Evolutionary conservation across 64 coral and sea anemone species (phyloP).

Genomic region (Montipora cactus): DNA sequence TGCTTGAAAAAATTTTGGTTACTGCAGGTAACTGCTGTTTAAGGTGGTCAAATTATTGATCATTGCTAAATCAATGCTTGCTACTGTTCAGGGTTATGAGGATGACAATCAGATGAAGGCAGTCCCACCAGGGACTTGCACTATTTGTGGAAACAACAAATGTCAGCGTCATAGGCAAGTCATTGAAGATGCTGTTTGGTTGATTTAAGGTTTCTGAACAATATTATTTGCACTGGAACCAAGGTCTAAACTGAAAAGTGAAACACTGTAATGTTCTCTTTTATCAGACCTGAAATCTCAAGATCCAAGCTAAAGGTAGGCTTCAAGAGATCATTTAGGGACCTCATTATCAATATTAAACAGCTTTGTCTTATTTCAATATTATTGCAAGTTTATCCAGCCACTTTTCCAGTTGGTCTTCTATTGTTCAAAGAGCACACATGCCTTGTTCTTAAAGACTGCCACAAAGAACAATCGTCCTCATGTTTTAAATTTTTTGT

Average conservation of each 20-base stretch:
- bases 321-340: background rate
- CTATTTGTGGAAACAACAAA: conserved; percentile 86
- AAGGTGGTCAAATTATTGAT: background rate
- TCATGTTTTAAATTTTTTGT: no score
- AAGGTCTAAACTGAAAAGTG: background rate
- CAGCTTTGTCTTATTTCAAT: no score
- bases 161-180: conserved; percentile 85
- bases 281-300: conserved; percentile 83
- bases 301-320: conserved; percentile 67
- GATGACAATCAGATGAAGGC: background rate
- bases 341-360: background rate
- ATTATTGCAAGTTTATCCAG: no score
- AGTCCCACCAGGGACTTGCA: conserved; percentile 38
- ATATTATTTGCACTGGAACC: background rate
- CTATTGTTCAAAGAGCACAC: no score
- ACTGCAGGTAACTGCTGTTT: no score
- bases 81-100: conserved; percentile 25
- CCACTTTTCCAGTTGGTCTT: no score
- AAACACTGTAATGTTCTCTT: background rate
- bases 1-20: no score
- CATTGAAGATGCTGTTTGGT: background rate
- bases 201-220: background rate
- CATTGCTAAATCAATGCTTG: background rate
- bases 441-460: no score
- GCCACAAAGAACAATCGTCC: no score